Evolutionary conservation across 2,888 invertebrate species (phyloP).

Genomic region (Iselma pallidipennis): DNA sequence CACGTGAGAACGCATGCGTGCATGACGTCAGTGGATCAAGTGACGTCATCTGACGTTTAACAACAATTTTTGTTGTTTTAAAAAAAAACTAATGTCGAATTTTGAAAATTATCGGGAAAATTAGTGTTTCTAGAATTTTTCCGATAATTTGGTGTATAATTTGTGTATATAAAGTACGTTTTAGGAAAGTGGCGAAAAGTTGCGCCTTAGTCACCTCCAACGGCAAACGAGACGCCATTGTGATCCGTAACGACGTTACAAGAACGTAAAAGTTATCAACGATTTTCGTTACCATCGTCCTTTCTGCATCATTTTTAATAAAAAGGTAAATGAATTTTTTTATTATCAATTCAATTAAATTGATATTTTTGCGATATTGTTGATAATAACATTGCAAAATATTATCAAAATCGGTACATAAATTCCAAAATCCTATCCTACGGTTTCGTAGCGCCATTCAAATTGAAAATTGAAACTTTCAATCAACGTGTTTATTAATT

Average conservation of each 20-base stretch:
- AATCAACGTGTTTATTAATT: constrained; percentile 32
- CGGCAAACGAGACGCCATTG: constrained; percentile 75
- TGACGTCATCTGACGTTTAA: constrained; percentile 48
- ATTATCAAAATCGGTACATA: constrained; percentile 62
- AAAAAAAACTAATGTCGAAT: constrained; percentile 18
- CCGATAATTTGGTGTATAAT: not conserved
- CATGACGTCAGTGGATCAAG: constrained; percentile 49
- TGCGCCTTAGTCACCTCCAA: constrained; percentile 9
- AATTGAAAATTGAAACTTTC: constrained; percentile 47
- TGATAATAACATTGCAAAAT: constrained; percentile 58
- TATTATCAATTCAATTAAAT: constrained; percentile 27
- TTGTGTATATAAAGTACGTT: not conserved
- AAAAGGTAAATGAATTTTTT: constrained; percentile 48
- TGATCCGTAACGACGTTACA: constrained; percentile 78
- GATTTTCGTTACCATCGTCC: constrained; percentile 71
- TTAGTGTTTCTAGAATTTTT: constrained; percentile 9
- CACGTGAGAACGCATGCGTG: constrained; percentile 58
- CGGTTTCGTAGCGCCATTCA: constrained; percentile 67
- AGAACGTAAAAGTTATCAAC: constrained; percentile 68
- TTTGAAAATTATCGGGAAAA: constrained; percentile 18
- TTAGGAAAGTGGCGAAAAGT: constrained; percentile 3
- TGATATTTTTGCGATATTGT: constrained; percentile 55
- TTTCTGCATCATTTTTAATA: constrained; percentile 59
- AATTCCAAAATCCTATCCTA: constrained; percentile 73
- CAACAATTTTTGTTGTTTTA: constrained; percentile 20